These are phyloP conservation scores for Cybosia mesomella DNA, from an alignment of 2,888 invertebrate genomes.

Conservation along the genomic window DNA sequence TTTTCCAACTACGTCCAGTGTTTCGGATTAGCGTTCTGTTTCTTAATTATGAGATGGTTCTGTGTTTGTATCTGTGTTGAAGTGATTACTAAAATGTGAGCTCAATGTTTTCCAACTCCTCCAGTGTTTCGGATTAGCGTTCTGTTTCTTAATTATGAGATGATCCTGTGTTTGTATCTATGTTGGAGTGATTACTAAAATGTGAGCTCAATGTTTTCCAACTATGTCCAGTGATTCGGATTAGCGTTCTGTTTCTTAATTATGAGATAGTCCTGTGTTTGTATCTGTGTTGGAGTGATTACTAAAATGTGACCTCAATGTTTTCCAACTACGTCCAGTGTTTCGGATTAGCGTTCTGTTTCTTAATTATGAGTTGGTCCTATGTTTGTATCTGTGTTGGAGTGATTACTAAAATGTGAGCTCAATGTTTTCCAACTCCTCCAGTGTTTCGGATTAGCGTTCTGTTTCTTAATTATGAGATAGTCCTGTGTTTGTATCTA, in stretches of 20 bases:
- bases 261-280: not conserved
- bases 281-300: not conserved
- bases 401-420: constrained; percentile 13
- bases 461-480: too few relatives aligned
- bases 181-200: not conserved
- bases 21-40: not conserved
- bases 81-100: constrained; percentile 13
- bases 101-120: constrained; percentile 40
- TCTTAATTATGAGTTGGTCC: not conserved
- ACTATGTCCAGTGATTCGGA: not conserved
- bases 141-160: not conserved
- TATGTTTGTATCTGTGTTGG: not conserved
- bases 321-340: constrained; percentile 35
- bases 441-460: not conserved
- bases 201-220: constrained; percentile 36
- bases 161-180: not conserved
- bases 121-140: not conserved
- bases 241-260: not conserved
- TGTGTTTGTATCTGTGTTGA: not conserved
- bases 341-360: not conserved
- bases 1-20: constrained; percentile 35
- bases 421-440: constrained; percentile 41
- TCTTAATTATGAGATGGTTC: not conserved
- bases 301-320: constrained; percentile 21
- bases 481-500: too few relatives aligned